Percentiles rank a stretch among this genome's conserved stretches.
Conservation (phyloP, 2,797 vertebrate genomes). For the Falco novaeseelandiae region DNA sequence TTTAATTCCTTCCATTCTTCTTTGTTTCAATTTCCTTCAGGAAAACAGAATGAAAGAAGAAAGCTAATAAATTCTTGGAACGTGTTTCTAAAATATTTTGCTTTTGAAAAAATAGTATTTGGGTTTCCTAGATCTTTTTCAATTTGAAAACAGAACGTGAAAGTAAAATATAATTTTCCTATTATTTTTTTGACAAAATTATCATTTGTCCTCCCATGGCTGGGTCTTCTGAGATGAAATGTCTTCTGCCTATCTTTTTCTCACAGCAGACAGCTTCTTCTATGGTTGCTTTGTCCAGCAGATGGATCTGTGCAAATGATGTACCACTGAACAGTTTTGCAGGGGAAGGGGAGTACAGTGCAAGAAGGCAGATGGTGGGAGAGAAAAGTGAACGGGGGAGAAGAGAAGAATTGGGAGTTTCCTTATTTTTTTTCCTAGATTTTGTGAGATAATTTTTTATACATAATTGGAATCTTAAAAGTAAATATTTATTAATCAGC, state of each 20-base stretch:
- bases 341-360: not conserved
- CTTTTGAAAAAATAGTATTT: not conserved
- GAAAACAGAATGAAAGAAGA: not conserved
- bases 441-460: not conserved
- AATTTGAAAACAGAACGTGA: not conserved
- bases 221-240: not conserved
- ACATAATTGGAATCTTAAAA: not conserved
- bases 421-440: not conserved
- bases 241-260: not conserved
- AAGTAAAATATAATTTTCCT: not conserved
- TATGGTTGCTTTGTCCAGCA: not conserved
- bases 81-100: not conserved
- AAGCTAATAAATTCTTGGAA: not conserved
- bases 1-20: not conserved
- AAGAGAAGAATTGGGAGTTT: not conserved
- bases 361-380: not conserved
- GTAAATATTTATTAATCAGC: not conserved
- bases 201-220: not conserved
- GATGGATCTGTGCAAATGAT: not conserved
- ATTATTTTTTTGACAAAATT: not conserved
- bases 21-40: not conserved
- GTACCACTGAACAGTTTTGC: not conserved
- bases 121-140: not conserved
- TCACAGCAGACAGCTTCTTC: not conserved
- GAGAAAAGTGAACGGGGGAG: not conserved